Base-by-base conservation (phyloP, 2,113 vertebrate species). In the Phaethon lepturus region DNA sequence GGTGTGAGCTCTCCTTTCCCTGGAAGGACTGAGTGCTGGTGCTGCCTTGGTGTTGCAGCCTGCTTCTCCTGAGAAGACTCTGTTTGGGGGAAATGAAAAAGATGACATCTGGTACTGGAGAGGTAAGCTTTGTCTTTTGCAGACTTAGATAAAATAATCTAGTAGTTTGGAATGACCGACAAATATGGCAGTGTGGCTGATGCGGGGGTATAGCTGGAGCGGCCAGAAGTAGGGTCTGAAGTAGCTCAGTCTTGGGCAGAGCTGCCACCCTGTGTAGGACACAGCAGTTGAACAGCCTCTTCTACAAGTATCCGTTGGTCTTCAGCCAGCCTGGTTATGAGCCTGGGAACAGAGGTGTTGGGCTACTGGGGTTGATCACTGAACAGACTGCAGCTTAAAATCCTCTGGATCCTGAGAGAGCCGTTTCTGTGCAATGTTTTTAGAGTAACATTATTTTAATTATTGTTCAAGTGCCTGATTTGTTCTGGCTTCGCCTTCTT, bases 111-210 rank as follows among this genome's bases (percentile, higher is more conserved):
- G 50, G 3, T 10, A 5, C 33, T 40, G 20, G 29, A 85, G 8
- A 95, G 90, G 67, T 93, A 96, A 92, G 66, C 18, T n/a, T 68
- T 53, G 3, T 25, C 11, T 79, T 66, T 66, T 77, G 3, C 49
- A 15, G 7, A 53, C 16, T 42, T 79, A 17, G 50, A 38, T 12
- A 17, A 62, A 29, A 25, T 10, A 4, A 1, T 73, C 4, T 1
- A 9, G 19, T 38, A 7, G 10, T 60, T 50, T 52, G 18, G 29
- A 81, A 23, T 29, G 13, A 33, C 9, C 67, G 52, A 47, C n/a
- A 47, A 75, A 31, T 6, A 11, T 2, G 17, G 24, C 4, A 33
- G 4, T 26, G 47, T 11, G 25, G 53, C 11, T 92, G 59, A 17
- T 53, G 44, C 6, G 24, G 22, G 18, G 2, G 11, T 13, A 26